A percentile compares a stretch with the other conserved stretches of the same genome.
Conservation (phyloP, 2,113 vertebrate species). For the Chelonoidis abingdonii region DNA sequence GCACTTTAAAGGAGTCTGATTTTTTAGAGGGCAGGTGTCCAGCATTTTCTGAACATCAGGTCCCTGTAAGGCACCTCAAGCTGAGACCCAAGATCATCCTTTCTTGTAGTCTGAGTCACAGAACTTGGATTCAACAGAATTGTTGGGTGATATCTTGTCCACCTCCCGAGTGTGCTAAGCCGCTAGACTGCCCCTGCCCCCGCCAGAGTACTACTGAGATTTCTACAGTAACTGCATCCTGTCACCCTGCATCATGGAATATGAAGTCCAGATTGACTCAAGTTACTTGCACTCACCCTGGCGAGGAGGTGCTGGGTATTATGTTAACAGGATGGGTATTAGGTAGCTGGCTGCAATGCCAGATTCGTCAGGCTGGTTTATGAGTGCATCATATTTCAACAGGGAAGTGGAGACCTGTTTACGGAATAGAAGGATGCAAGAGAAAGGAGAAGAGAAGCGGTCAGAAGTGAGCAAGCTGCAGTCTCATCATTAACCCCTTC, state of each 20-base stretch:
- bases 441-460: background rate
- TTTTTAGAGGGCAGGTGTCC: background rate
- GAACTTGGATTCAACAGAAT: background rate
- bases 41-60: background rate
- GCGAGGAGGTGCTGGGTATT: background rate
- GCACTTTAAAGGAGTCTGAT: background rate
- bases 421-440: background rate
- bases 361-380: rapidly evolving
- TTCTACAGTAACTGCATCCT: background rate
- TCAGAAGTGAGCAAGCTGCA: background rate
- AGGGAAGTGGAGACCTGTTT: background rate
- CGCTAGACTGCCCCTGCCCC: background rate
- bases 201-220: background rate
- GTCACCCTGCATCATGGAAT: background rate
- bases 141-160: background rate
- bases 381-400: background rate
- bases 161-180: background rate
- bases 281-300: background rate
- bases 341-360: background rate
- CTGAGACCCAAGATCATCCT: background rate
- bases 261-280: background rate
- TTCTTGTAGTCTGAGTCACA: background rate
- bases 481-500: background rate
- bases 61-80: background rate
- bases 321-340: background rate